Base-by-base conservation (phyloP, 1,140 invertebrate species). In the Monochamus saltuarius region DNA sequence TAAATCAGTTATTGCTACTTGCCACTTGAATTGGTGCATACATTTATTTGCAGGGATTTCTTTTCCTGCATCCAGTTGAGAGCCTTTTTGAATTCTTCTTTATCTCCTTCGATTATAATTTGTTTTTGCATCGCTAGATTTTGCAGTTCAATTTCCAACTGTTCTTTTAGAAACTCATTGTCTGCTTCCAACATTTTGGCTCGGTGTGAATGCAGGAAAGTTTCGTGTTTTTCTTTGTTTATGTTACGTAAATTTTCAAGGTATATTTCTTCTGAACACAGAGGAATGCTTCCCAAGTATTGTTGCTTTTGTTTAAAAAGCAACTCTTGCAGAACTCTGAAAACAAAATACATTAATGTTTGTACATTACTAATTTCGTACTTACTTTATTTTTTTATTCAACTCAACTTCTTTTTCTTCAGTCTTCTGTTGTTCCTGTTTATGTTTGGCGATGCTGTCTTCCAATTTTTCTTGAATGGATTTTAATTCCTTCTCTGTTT, bases 281-380 rank as follows among this genome's bases (percentile, higher is more conserved):
- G 56, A 4, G 76, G 74, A n/a, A 72, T 55, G 59, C 65, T 68
- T 16, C 76, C 76, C 10, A 73, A 62, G 61, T 76, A 78, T 55
- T 75, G 74, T 13, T 68, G 51, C 42, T 71, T 72, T 57, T 73
- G 65, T 22, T 72, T 69, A 37, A 61, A 19, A 1, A 80, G 56
- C 39, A 79, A 65, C 1, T 67, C 47, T 43, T 79, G 70, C 0
- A 78, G 61, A 53, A 60, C 52, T 56, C 56, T 76, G 68, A 61
- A 73, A 70, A 43, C 6, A 35, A 58, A 35, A 59, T 16, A 42
- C 34, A 46, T 11, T 4, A 39, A 19, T 0, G 4, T 43, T 3
- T 52, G 16, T 8, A 9, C 49, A 38, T 11, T 36, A 29, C 22
- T 54, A 19, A 35, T n/a, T 56, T 19, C 50, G 8, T 16, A 29